Evolutionary conservation across 1,140 invertebrate genomes (phyloP).

Genomic region (Neelides sp.): DNA sequence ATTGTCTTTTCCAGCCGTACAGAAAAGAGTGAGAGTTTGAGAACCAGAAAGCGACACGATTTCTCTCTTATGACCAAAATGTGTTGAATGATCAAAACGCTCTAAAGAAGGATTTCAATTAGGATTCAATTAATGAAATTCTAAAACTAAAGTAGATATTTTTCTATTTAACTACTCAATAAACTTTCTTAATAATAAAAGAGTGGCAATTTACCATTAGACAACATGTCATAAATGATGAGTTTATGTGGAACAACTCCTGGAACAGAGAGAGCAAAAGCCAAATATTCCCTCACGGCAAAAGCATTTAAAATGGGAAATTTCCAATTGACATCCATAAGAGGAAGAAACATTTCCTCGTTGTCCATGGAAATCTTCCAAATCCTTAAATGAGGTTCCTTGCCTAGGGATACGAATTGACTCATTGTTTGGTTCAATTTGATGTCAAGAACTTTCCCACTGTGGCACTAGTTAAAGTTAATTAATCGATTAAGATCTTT

Average conservation of each 20-base stretch:
- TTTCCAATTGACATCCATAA: constrained; percentile 27
- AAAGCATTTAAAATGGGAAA: constrained; percentile 17
- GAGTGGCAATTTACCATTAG: constrained; percentile 9
- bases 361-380: constrained; percentile 25
- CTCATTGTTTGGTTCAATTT: constrained; percentile 20
- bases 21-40: constrained; percentile 22
- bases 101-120: constrained; percentile 11
- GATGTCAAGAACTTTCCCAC: constrained; percentile 11
- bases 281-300: constrained; percentile 12
- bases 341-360: constrained; percentile 22
- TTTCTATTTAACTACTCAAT: too few species aligned
- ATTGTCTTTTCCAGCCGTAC: constrained; percentile 26
- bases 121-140: constrained; percentile 6
- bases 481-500: background rate
- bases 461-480: constrained; percentile 16
- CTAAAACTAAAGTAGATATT: too few species aligned
- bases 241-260: constrained; percentile 16
- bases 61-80: constrained; percentile 16
- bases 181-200: too few species aligned
- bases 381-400: constrained; percentile 17
- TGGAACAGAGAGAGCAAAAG: constrained; percentile 15
- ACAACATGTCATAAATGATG: constrained; percentile 21
- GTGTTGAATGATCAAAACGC: constrained; percentile 16
- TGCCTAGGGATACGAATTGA: constrained; percentile 22
- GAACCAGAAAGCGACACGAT: constrained; percentile 18